Conservation (phyloP, 2,797 vertebrate genomes). For the Enteromius afrohamiltoni region DNA sequence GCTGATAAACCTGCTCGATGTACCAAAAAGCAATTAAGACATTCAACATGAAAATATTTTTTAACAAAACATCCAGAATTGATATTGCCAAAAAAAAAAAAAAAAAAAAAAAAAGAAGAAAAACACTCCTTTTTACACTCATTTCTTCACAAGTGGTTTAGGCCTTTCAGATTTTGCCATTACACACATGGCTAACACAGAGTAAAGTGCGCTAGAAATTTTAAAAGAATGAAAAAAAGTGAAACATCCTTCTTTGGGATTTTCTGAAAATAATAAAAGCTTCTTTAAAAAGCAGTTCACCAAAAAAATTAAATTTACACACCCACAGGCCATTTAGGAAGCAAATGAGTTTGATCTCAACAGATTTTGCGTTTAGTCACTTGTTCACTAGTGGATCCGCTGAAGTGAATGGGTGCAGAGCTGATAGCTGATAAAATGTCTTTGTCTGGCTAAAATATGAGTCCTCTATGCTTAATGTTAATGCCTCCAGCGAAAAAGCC, state of each 20-base stretch:
- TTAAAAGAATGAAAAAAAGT: constrained; percentile 9
- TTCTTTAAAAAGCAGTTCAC: background rate
- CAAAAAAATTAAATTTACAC: background rate
- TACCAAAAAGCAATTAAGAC: constrained; percentile 44
- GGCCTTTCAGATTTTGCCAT: constrained; percentile 35
- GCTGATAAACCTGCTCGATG: constrained; percentile 9
- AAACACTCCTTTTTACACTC: constrained; percentile 19
- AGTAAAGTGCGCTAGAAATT: constrained; percentile 69
- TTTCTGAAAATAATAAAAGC: background rate
- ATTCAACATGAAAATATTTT: constrained; percentile 27
- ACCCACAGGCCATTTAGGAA: background rate
- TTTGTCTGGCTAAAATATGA: background rate
- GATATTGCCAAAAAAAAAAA: constrained; percentile 36
- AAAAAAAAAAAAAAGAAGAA: constrained; percentile 24
- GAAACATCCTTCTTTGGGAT: constrained; percentile 37
- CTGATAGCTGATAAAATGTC: no score
- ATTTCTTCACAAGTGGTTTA: constrained; percentile 28
- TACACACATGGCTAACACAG: constrained; percentile 47
- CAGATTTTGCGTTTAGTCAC: background rate
- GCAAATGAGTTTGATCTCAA: background rate
- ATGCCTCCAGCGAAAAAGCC: background rate
- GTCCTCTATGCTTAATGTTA: background rate
- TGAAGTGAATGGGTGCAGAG: background rate
- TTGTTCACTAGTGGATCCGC: background rate
- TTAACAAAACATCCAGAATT: constrained; percentile 7